phyloP scores from a whole-genome alignment of 53 echinoderm and acorn worm genomes.

The Paelopatides confundens region DNA sequence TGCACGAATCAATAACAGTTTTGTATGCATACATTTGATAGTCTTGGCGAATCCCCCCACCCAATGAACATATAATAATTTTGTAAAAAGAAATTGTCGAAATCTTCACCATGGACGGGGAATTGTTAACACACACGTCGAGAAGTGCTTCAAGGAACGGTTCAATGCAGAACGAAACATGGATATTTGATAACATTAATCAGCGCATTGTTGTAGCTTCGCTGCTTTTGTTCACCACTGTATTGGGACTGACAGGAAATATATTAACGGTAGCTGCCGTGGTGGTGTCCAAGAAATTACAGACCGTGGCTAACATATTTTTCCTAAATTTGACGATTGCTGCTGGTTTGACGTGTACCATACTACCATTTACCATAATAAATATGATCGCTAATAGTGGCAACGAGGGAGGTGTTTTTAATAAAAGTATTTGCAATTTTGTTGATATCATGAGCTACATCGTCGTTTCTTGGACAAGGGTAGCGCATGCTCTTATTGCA shows the following conservation, averaged over 20 bases:
- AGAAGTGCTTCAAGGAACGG: no score
- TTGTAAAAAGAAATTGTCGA: no score
- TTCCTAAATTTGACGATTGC: slow-evolving; percentile 60
- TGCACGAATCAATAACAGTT: no score
- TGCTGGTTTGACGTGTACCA: slow-evolving; percentile 47
- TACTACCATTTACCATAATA: slow-evolving; percentile 48
- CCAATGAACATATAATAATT: no score
- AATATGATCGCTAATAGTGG: slow-evolving; percentile 30
- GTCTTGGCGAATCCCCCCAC: no score
- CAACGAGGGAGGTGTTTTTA: background rate
- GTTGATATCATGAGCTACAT: slow-evolving; percentile 12
- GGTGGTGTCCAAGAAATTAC: slow-evolving; percentile 56
- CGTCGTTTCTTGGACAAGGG: slow-evolving; percentile 5
- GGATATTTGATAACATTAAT: slow-evolving; percentile 38
- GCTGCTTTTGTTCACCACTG: slow-evolving; percentile 25
- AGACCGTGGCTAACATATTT: slow-evolving; percentile 60
- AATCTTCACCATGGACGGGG: no score
- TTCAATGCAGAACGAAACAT: background rate
- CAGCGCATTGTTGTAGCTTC: slow-evolving; percentile 51
- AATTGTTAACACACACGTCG: no score
- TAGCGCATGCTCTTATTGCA: slow-evolving; percentile 55
- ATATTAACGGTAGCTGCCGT: slow-evolving; percentile 54
- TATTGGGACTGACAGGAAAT: slow-evolving; percentile 60
- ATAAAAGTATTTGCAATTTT: background rate
- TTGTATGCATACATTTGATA: no score